These are phyloP conservation scores for Aporophyla nigra DNA, from an alignment of 2,888 invertebrate species.

Conservation along the genomic window DNA sequence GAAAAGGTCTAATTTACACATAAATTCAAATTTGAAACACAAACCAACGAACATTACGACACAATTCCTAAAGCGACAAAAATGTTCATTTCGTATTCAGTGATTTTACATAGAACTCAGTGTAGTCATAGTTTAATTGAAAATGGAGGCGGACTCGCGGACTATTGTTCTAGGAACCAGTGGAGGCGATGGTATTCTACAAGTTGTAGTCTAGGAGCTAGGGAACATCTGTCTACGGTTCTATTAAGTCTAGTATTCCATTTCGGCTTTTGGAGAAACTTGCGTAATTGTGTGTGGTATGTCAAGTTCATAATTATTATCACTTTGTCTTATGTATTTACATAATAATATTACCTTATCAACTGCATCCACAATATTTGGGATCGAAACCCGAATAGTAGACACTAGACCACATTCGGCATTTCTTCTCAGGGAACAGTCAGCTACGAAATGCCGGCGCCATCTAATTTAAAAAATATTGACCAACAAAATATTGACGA, in stretches of 20 bases:
- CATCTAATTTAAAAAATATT: too few species aligned
- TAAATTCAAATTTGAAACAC: constrained; percentile 25
- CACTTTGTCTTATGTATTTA: not conserved
- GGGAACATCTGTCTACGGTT: not conserved
- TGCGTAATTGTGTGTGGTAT: not conserved
- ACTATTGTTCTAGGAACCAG: constrained; percentile 13
- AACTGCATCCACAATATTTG: too few species aligned
- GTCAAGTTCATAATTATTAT: not conserved
- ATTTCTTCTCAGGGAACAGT: too few species aligned
- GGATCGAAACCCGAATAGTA: not conserved
- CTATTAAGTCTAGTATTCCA: not conserved
- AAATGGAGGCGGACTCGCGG: not conserved
- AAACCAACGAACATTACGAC: not conserved
- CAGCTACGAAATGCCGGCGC: too few species aligned
- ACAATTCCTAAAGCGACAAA: not conserved
- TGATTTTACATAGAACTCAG: constrained; percentile 1
- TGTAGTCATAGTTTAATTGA: constrained; percentile 16
- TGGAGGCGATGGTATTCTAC: not conserved
- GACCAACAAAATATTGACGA: too few species aligned
- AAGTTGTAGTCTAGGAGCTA: constrained; percentile 25
- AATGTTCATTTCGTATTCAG: constrained; percentile 15
- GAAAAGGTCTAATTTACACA: constrained; percentile 28
- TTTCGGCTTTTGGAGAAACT: not conserved
- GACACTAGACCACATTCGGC: too few species aligned
- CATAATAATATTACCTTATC: not conserved